Conservation (phyloP, 2,888 invertebrate species). For the Pyrgus malvae region DNA sequence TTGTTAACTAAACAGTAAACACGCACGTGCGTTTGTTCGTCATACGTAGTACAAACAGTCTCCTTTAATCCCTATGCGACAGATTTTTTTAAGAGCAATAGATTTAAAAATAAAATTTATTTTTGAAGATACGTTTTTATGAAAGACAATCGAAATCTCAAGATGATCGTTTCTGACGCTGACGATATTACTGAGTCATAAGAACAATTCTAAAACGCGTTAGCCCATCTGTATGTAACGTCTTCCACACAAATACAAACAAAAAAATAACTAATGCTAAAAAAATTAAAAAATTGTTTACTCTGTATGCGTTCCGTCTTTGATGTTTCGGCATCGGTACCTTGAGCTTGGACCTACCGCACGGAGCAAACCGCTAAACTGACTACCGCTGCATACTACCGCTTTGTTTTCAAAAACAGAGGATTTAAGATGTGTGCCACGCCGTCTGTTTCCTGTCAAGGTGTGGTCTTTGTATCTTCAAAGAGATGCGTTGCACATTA, state of each 20-base stretch:
- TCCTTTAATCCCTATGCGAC: too few relatives aligned
- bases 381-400: slow-evolving; percentile 1
- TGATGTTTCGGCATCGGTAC: background rate
- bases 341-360: slow-evolving; percentile 23
- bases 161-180: too few relatives aligned
- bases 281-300: slow-evolving; percentile 13
- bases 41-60: background rate
- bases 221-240: too few relatives aligned
- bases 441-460: slow-evolving; percentile 17
- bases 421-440: slow-evolving; percentile 21
- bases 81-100: too few relatives aligned
- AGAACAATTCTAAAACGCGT: too few relatives aligned
- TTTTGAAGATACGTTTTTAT: too few relatives aligned
- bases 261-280: background rate
- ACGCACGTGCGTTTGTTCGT: slow-evolving; percentile 33
- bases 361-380: slow-evolving; percentile 2
- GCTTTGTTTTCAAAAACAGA: slow-evolving; percentile 23
- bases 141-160: too few relatives aligned
- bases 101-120: too few relatives aligned
- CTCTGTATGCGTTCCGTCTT: background rate
- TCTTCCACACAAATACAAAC: too few relatives aligned
- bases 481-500: slow-evolving; percentile 17
- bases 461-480: slow-evolving; percentile 25
- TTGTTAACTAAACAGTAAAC: slow-evolving; percentile 17
- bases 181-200: too few relatives aligned